Evolutionary conservation across 2,113 vertebrate species (phyloP).

Genomic region (Epinephelus moara): DNA sequence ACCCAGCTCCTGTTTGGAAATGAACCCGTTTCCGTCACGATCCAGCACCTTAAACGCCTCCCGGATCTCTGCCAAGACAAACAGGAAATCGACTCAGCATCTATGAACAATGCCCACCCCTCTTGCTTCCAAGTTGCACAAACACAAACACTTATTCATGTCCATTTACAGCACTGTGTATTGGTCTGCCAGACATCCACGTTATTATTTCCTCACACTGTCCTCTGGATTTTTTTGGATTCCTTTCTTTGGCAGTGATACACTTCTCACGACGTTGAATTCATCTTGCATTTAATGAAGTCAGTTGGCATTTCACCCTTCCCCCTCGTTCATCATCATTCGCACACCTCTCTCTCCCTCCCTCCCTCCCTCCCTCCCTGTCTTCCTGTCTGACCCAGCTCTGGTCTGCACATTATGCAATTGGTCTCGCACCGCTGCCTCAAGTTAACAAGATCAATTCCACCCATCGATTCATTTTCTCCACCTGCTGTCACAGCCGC

Average conservation of each 20-base stretch:
- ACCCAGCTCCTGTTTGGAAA: conserved; percentile 99
- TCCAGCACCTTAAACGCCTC: conserved; percentile 98
- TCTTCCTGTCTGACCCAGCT: conserved; percentile 37
- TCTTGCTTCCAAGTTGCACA: conserved; percentile 7
- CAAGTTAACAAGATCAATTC: conserved; percentile 70
- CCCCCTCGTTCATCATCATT: conserved; percentile 15
- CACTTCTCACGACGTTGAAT: background rate
- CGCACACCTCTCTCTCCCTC: background rate
- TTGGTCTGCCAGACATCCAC: background rate
- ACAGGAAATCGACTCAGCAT: conserved; percentile 61
- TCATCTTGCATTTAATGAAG: conserved; percentile 18
- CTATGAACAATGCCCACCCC: background rate
- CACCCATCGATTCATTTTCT: conserved; percentile 58
- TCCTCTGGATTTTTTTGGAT: background rate
- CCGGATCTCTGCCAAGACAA: conserved; percentile 91
- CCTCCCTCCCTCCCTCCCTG: background rate
- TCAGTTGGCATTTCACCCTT: conserved; percentile 2
- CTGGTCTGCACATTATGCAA: conserved; percentile 32
- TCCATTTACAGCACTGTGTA: background rate
- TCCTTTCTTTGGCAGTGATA: conserved; percentile 4
- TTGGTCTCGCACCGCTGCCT: conserved; percentile 56
- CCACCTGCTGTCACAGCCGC: conserved; percentile 50
- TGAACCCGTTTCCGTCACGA: conserved; percentile 98
- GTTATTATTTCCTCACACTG: background rate
- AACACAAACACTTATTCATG: background rate